Percentiles rank a stretch among this genome's conserved stretches.
phyloP scores from a whole-genome alignment of 2,797 vertebrate species.

The Heliangelus exortis region DNA sequence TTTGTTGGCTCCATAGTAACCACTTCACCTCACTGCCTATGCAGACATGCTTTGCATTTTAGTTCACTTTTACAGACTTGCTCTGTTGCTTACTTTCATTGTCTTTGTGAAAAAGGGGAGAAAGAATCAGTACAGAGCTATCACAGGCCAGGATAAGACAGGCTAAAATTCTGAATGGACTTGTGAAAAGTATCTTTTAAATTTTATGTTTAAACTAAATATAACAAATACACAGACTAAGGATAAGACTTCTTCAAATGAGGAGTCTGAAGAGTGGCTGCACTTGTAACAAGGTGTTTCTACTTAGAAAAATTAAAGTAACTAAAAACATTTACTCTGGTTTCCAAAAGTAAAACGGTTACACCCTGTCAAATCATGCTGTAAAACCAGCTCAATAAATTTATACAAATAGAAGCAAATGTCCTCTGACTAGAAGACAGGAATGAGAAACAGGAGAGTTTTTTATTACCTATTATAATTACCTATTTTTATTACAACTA shows the following conservation, averaged over 20 bases:
- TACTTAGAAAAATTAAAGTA: background rate
- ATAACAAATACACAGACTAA: background rate
- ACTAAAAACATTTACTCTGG: background rate
- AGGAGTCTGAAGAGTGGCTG: background rate
- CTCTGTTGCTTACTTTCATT: slow-evolving; percentile 56
- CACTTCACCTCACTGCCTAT: slow-evolving; percentile 72
- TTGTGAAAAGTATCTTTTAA: background rate
- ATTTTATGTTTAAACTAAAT: background rate
- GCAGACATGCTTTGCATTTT: slow-evolving; percentile 79
- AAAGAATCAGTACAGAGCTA: slow-evolving; percentile 24
- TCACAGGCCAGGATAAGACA: background rate
- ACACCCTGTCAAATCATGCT: background rate
- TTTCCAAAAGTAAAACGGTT: background rate
- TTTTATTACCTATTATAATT: background rate
- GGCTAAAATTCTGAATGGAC: background rate
- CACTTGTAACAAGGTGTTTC: background rate
- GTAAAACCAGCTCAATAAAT: background rate
- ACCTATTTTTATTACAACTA: background rate
- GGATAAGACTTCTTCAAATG: background rate
- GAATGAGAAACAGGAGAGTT: background rate
- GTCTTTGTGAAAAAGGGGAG: slow-evolving; percentile 17
- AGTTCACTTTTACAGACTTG: slow-evolving; percentile 67
- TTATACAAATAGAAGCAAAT: background rate
- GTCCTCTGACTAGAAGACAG: background rate
- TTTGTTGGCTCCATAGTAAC: slow-evolving; percentile 85